These are phyloP conservation scores for Clupea harengus DNA, from an alignment of 2,113 vertebrate genomes.

Conservation along the genomic window DNA sequence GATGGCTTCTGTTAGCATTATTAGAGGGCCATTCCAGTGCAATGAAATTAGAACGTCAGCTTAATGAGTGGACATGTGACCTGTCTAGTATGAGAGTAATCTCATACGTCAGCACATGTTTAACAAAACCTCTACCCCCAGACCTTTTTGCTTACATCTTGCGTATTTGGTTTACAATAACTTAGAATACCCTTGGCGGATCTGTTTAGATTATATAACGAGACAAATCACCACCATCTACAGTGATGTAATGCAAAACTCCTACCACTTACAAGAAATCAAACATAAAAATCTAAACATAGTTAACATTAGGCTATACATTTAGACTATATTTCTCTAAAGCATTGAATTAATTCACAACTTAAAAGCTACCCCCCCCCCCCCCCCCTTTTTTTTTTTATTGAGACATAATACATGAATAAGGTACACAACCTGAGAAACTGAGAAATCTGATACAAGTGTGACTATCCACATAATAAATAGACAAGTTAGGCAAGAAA, in stretches of 20 bases:
- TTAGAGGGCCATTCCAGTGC: too few relatives aligned
- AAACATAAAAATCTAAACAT: not conserved
- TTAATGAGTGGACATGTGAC: too few relatives aligned
- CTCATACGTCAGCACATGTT: not conserved
- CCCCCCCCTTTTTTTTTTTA: too few relatives aligned
- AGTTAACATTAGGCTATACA: not conserved
- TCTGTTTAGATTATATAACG: not conserved
- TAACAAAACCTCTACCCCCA: not conserved
- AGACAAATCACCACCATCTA: not conserved
- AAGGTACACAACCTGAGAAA: too few relatives aligned
- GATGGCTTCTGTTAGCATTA: too few relatives aligned
- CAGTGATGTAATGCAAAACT: constrained; percentile 11
- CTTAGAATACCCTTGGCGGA: not conserved
- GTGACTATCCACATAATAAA: too few relatives aligned
- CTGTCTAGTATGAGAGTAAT: not conserved
- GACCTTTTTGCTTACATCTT: not conserved
- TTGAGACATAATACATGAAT: too few relatives aligned
- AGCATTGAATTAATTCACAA: not conserved
- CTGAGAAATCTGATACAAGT: too few relatives aligned
- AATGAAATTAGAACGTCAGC: too few relatives aligned
- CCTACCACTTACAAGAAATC: not conserved
- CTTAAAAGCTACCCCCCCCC: not conserved
- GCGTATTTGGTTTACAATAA: not conserved
- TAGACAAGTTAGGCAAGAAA: too few relatives aligned
- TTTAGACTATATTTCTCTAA: not conserved